Evolutionary conservation across 2,113 vertebrate species (phyloP).

Genomic region (Malurus elegans): DNA sequence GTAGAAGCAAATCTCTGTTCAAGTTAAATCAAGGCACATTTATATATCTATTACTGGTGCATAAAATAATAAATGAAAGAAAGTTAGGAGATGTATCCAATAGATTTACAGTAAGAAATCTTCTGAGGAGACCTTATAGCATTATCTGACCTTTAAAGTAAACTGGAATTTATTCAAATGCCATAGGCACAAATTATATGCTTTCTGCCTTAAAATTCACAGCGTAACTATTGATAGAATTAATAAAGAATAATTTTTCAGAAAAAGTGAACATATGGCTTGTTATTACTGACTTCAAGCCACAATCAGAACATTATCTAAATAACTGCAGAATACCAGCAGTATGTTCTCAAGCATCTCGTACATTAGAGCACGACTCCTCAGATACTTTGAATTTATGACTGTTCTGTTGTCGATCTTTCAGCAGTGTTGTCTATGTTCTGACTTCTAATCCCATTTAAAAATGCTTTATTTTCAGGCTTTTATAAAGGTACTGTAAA

Average conservation of each 20-base stretch:
- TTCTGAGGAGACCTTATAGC: background rate
- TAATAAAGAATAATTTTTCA: constrained; percentile 47
- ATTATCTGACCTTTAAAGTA: constrained; percentile 31
- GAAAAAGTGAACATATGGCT: constrained; percentile 54
- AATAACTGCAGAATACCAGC: constrained; percentile 22
- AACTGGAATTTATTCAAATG: constrained; percentile 21
- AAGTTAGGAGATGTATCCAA: background rate
- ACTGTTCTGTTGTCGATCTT: background rate
- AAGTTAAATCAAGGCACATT: background rate
- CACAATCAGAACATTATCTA: constrained; percentile 38
- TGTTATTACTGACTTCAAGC: constrained; percentile 50
- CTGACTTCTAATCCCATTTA: background rate
- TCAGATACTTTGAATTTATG: background rate
- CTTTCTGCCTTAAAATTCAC: constrained; percentile 2
- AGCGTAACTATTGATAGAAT: constrained; percentile 13
- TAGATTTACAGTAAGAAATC: background rate
- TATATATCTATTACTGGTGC: background rate
- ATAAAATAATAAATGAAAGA: background rate
- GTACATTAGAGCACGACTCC: constrained; percentile 32
- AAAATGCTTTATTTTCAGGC: background rate
- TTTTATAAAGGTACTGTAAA: background rate
- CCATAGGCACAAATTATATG: background rate
- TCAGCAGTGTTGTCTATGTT: background rate
- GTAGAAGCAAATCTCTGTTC: background rate
- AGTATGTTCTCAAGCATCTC: constrained; percentile 31